These are phyloP conservation scores for Pachyuromys duprasi DNA, from an alignment of 2,797 vertebrate species.

Conservation along the genomic window DNA sequence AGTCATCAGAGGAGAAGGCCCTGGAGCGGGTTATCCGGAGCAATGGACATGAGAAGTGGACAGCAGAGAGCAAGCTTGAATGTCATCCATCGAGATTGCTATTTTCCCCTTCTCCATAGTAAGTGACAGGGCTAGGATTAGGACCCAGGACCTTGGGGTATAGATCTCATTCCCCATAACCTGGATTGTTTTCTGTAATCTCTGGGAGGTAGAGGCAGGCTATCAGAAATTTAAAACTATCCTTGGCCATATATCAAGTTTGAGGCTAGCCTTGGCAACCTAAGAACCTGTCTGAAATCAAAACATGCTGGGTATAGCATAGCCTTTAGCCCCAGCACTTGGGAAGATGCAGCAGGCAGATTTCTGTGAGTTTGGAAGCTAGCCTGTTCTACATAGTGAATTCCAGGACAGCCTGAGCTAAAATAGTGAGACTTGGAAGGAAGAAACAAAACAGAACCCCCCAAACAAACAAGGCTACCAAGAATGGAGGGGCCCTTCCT, in stretches of 20 bases:
- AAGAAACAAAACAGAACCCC: not conserved
- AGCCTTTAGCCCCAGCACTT: not conserved
- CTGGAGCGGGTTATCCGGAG: not conserved
- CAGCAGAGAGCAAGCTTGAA: not conserved
- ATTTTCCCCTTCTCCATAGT: not conserved
- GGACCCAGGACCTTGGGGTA: not conserved
- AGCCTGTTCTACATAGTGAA: not conserved
- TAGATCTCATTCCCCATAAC: not conserved
- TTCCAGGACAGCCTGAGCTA: not conserved
- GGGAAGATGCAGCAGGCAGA: not conserved
- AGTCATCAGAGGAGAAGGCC: not conserved
- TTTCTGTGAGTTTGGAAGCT: not conserved
- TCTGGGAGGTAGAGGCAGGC: not conserved
- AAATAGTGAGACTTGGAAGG: not conserved
- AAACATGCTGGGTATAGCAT: not conserved
- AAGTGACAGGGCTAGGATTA: not conserved
- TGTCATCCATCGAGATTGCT: not conserved
- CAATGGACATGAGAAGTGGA: not conserved
- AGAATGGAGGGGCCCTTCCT: not conserved
- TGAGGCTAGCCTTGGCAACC: not conserved
- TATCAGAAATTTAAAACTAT: not conserved
- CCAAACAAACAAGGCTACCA: not conserved
- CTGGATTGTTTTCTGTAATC: not conserved
- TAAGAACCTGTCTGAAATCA: not conserved
- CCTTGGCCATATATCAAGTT: not conserved